A percentile compares a stretch with the other conserved stretches of the same genome.
Evolutionary conservation across 2,888 invertebrate species (phyloP).

Genomic region (Amaurobius ferox): DNA sequence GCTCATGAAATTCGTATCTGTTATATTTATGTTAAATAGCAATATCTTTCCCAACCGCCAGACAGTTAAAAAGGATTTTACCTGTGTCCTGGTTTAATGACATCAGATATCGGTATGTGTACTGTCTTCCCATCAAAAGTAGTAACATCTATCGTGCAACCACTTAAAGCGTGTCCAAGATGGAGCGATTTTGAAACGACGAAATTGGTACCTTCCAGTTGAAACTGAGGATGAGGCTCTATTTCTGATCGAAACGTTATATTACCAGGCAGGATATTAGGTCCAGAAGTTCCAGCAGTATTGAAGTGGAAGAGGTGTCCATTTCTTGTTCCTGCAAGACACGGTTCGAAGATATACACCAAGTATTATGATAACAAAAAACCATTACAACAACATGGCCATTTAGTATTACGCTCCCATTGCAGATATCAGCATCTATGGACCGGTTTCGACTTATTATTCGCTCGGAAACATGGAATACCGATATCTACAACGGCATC

Average conservation of each 20-base stretch:
- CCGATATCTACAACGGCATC: too few species aligned
- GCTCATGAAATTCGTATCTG: too few species aligned
- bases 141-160: slow-evolving; percentile 28
- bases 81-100: slow-evolving; percentile 48
- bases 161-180: slow-evolving; percentile 44
- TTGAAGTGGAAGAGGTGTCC: slow-evolving; percentile 40
- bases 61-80: too few species aligned
- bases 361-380: too few species aligned
- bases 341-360: too few species aligned
- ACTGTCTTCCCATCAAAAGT: slow-evolving; percentile 55
- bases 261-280: slow-evolving; percentile 45
- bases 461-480: too few species aligned
- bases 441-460: too few species aligned
- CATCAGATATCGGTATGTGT: slow-evolving; percentile 35
- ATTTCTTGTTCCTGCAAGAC: slow-evolving; percentile 33
- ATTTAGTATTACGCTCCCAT: too few species aligned
- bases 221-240: slow-evolving; percentile 26
- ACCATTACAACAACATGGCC: too few species aligned
- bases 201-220: slow-evolving; percentile 38
- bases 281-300: slow-evolving; percentile 36
- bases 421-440: too few species aligned
- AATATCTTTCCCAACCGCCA: too few species aligned
- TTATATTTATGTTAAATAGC: too few species aligned
- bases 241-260: slow-evolving; percentile 41
- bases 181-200: not conserved